phyloP scores from a whole-genome alignment of 1,140 invertebrate species.

The roundworm (Caenorhabditis elegans) region DNA sequence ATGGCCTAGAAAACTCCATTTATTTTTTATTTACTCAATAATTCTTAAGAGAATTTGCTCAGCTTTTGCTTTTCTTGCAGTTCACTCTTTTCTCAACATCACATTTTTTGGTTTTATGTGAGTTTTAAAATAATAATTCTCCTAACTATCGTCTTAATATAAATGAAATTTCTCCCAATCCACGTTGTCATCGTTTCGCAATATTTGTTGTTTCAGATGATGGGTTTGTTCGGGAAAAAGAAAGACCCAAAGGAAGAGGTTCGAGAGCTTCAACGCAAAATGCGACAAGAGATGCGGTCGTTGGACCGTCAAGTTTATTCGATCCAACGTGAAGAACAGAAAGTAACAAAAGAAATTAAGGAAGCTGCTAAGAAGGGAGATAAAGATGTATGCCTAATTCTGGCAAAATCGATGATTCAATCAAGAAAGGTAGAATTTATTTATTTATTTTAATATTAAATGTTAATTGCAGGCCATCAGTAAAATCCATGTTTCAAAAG shows the following conservation, averaged over 20 bases:
- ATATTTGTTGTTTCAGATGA: constrained; percentile 65
- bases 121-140: too few relatives aligned
- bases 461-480: constrained; percentile 69
- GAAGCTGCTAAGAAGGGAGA: constrained; percentile 94
- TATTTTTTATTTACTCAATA: too few relatives aligned
- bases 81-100: too few relatives aligned
- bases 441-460: neutral
- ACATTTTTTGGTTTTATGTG: too few relatives aligned
- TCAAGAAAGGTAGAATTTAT: constrained; percentile 77
- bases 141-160: too few relatives aligned
- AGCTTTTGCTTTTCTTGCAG: too few relatives aligned
- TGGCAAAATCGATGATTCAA: constrained; percentile 91
- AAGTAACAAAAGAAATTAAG: constrained; percentile 85
- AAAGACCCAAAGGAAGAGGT: constrained; percentile 73
- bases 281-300: constrained; percentile 87
- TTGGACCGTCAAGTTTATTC: constrained; percentile 88
- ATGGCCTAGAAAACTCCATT: too few relatives aligned
- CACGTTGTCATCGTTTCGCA: too few relatives aligned
- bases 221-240: constrained; percentile 63
- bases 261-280: constrained; percentile 87
- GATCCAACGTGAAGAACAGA: constrained; percentile 93
- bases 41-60: too few relatives aligned
- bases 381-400: constrained; percentile 86
- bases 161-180: too few relatives aligned
- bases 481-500: constrained; percentile 90